These are phyloP conservation scores for Atlantisia rogersi DNA, from an alignment of 2,113 vertebrate species.

Conservation along the genomic window DNA sequence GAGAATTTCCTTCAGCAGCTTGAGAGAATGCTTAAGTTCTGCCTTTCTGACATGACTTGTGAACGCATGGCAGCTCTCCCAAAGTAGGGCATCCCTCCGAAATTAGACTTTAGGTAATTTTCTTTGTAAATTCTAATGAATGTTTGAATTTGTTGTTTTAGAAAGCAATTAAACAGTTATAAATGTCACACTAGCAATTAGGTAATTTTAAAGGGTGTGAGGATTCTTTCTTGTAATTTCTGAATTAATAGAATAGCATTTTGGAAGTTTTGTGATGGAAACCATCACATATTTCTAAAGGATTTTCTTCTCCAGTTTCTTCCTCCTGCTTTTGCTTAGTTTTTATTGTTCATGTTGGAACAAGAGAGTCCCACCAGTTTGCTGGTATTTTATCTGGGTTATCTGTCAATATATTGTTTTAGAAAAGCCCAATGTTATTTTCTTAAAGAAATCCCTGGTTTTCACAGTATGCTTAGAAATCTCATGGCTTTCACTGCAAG, in stretches of 20 bases:
- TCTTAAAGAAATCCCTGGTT: background rate
- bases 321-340: background rate
- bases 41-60: background rate
- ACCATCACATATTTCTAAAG: background rate
- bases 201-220: background rate
- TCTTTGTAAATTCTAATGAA: background rate
- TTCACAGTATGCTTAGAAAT: background rate
- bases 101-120: background rate
- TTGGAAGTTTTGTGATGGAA: background rate
- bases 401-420: background rate
- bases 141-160: background rate
- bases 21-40: background rate
- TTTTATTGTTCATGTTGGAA: background rate
- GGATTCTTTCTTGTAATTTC: background rate
- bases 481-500: background rate
- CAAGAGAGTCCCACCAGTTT: background rate
- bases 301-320: background rate
- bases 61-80: background rate
- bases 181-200: background rate
- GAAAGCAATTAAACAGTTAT: background rate
- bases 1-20: background rate
- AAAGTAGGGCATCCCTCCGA: background rate
- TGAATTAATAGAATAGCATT: background rate
- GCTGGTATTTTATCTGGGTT: background rate
- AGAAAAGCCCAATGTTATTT: background rate